Evolutionary conservation across 2,888 invertebrate genomes (phyloP), one percentile per base, ranked within the genome.

Genomic region (Steinernema hermaphroditum): DNA sequence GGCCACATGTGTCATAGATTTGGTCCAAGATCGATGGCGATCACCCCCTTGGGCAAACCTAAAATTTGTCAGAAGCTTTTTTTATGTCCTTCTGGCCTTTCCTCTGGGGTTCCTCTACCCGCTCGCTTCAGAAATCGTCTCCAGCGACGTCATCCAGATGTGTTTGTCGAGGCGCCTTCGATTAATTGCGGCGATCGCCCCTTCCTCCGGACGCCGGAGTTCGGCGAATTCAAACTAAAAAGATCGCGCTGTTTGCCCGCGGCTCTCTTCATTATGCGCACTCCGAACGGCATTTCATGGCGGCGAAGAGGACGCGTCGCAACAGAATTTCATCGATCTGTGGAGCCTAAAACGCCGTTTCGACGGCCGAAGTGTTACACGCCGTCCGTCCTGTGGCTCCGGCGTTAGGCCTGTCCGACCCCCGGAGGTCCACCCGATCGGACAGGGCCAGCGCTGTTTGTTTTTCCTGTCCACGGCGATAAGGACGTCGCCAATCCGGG

Each of bases 261-360:
- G 9, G 27, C n/a, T 29, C 16, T 6, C 62, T 62, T 32, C 62
- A 29, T 62, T 62, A 62, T 32, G 62, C 62, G 62, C 62, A 16
- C 32, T 27, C 27, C 16, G 27, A 62, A 62, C 6, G 34, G 62
- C 62, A 6, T 62, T 62, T 62, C 32, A n/a, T 14, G 14, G 46
- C 46, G 46, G 2, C 46, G 46, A 27, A 62, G 62, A 62, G 14
- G 62, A 32, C 62, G 29, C 62, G 16, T 16, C 62, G 34, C 9
- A 24, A 4, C 62, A 62, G 27, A 62, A 62, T 27, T 62, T 62
- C 62, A 62, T 62, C 62, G 62, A 62, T 62, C 62, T 62, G 50
- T 24, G 37, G 22, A 50, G 50, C 50, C 50, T 50, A 22, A 22
- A 50, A 50, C 50, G 24, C 1, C 22, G 22, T 50, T 19, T 19